Percentiles rank a stretch among this genome's conserved stretches.
Conservation (phyloP, 2,888 invertebrate species). For the Xestia xanthographa region DNA sequence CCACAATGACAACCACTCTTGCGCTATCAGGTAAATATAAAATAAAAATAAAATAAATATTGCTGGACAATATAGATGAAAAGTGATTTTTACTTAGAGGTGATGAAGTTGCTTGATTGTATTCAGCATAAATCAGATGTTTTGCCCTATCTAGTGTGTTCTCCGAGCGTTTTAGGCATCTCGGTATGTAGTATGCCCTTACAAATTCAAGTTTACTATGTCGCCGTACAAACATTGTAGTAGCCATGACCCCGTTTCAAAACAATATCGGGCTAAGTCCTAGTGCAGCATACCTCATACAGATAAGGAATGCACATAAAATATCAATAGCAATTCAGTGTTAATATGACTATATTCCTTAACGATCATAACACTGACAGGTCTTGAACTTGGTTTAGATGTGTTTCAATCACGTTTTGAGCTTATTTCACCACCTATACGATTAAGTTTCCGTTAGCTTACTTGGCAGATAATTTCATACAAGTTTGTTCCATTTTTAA, state of each 20-base stretch:
- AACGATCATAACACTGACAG: no score
- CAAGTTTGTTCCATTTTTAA: no score
- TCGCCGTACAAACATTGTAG: slow-evolving; percentile 3
- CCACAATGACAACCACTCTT: slow-evolving; percentile 96
- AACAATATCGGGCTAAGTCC: background rate
- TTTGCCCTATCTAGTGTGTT: background rate
- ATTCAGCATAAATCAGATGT: background rate
- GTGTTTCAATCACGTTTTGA: no score
- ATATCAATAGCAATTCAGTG: background rate
- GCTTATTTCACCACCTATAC: no score
- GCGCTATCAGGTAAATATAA: slow-evolving; percentile 93
- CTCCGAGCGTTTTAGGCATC: background rate
- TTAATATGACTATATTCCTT: no score
- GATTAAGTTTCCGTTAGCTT: no score
- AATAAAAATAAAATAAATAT: no score
- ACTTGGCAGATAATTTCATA: no score
- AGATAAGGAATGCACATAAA: slow-evolving; percentile 15
- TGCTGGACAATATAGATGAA: no score
- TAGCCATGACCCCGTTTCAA: slow-evolving; percentile 15
- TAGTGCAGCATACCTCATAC: background rate
- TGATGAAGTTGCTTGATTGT: background rate
- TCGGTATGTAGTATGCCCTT: background rate
- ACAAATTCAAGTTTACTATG: slow-evolving; percentile 1
- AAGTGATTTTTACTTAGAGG: no score
- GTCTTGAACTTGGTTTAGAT: no score